Evolutionary conservation across 1,140 invertebrate species (phyloP), one percentile per base, ranked within the genome.

Genomic region (Drosophila sp.): DNA sequence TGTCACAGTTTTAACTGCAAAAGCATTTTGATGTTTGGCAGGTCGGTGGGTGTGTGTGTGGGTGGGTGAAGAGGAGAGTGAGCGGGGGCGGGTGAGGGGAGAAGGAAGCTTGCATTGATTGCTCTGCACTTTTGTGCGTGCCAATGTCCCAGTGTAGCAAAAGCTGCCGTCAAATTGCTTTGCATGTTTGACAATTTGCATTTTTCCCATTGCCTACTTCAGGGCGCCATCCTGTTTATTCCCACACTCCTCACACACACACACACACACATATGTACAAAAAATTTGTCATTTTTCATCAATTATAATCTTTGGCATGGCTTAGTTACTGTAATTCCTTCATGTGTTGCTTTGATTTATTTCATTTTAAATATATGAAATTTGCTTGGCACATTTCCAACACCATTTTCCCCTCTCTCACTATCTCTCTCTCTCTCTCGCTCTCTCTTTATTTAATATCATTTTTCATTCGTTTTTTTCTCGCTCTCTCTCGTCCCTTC

Each of bases 111-210:
- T 47, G 30, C 61, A 76, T 76, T 76, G 74, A 76, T 69, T 73
- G 71, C 70, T 62, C 60, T 67, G 63, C 35, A 70, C 67, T 65
- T 68, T 68, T 72, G 69, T 74, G 72, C 58, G 70, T 71, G 68
- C 58, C 64, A 50, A 56, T 44, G 56, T 50, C 68, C 27, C 75
- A 54, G 41, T 65, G 38, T 58, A 57, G 66, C 41, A 35, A 69
- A 17, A 63, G 62, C 55, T 55, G 66, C 76, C 63, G 73, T 55
- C 70, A 66, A 73, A 74, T 81, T 85, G 70, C 68, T 60, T 79
- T 82, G 76, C 83, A 79, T 76, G 79, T 79, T 79, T 79, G 70
- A 77, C 83, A 87, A 83, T 89, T 87, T 83, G 72, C 83, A 82
- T 86, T 76, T 25, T 23, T 87, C 76, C 70, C 62, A 58, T 67